Base-by-base conservation (phyloP, 2,797 vertebrate genomes). In the Rhinogobio ventralis region DNA sequence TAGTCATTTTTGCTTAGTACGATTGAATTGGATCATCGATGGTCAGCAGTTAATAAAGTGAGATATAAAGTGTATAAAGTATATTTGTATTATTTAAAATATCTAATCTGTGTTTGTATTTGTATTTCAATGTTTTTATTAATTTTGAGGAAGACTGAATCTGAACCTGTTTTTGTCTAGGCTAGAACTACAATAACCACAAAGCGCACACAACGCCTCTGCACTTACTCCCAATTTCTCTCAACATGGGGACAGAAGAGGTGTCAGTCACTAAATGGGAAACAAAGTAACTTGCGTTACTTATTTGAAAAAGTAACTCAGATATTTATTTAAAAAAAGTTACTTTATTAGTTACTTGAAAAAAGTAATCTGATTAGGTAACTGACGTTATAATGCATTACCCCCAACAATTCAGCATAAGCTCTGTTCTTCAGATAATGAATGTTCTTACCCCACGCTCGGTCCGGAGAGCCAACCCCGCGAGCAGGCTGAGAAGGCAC, bases 381-480 rank as follows among this genome's bases (percentile, higher is more conserved):
- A 30, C 60, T 30, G 25, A 1, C 6, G 25, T 62, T 28, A 62
- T 62, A 62, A 28, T 64, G 25, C 60, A 28, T 28, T 62, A 7
- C 57, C 39, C 3, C 49, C 55, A 42, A 23, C 20, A 64, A 45
- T 33, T 23, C 39, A 14, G 13, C 66, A 55, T 64, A 30, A 84
- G 30, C 55, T 82, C 51, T 74, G 45, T 73, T 55, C 57, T 60
- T 64, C 23, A 75, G 55, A 36, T 71, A 62, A 78, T 64, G 72
- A 72, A 68, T 55, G 64, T 87, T 83, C 97, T 96, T 96, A 99
- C 98, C 97, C 97, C 0, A 96, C 90, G 7, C 91, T 92, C 89
- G 96, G 95, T 0, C 96, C 96, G 0, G 95, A 92, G 1, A 99
- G 94, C 98, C 98, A 99, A 85, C 97, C 97, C 0, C 91, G 95